Evolutionary conservation across 2,888 invertebrate genomes (phyloP).

Genomic region (Saturnia japonica): DNA sequence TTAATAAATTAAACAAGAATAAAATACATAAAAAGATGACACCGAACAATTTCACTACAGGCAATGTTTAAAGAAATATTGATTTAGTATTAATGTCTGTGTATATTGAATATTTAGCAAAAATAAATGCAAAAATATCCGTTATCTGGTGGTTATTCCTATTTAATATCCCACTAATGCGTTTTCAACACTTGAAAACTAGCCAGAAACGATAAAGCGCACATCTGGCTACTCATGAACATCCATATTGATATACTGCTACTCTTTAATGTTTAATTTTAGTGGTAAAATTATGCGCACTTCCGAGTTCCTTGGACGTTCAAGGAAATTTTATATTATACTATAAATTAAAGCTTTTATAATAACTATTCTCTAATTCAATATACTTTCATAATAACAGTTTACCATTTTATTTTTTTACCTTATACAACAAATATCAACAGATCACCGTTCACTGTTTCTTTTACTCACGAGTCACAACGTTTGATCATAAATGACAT

Average conservation of each 20-base stretch:
- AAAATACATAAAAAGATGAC: neutral
- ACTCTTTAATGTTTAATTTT: conserved; percentile 66
- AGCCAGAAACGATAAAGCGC: conserved; percentile 75
- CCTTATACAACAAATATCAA: neutral
- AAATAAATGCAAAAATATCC: conserved; percentile 51
- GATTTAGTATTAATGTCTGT: neutral
- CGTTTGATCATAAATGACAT: conserved; percentile 3
- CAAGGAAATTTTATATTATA: conserved; percentile 26
- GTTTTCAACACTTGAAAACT: conserved; percentile 77
- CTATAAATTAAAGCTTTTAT: neutral
- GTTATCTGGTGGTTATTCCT: conserved; percentile 59
- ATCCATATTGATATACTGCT: conserved; percentile 67
- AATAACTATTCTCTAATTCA: neutral
- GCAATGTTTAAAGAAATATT: neutral
- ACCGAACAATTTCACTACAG: neutral
- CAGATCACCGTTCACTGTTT: neutral
- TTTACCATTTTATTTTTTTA: neutral
- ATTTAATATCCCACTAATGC: conserved; percentile 72
- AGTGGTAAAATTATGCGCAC: conserved; percentile 61
- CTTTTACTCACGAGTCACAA: conserved; percentile 3
- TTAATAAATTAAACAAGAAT: neutral
- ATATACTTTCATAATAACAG: neutral
- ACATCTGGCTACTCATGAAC: conserved; percentile 71
- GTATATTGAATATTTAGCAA: neutral
- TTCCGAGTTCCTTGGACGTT: conserved; percentile 43